Percentiles rank a stretch among this genome's conserved stretches.
Evolutionary conservation across 2,888 invertebrate genomes (phyloP).

Genomic region (Pollenia labialis): DNA sequence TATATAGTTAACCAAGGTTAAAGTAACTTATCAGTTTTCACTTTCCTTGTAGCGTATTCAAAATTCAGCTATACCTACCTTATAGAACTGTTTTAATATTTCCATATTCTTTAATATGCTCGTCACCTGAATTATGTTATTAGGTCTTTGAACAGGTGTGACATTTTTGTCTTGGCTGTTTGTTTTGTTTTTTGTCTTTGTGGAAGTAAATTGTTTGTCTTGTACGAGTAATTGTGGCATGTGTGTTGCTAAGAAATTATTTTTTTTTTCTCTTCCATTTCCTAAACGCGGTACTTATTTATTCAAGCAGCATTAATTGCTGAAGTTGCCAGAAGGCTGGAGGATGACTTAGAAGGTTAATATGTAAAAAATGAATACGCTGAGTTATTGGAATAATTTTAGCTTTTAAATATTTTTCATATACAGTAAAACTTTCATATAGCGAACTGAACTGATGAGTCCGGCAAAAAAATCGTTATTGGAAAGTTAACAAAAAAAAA

Average conservation of each 20-base stretch:
- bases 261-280: background rate
- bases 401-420: slow-evolving; percentile 31
- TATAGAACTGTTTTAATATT: background rate
- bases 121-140: slow-evolving; percentile 8
- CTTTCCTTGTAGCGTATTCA: background rate
- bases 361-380: slow-evolving; percentile 36
- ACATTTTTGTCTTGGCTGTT: slow-evolving; percentile 12
- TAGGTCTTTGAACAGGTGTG: slow-evolving; percentile 51
- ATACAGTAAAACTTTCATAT: background rate
- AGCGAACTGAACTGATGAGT: background rate
- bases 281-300: background rate
- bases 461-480: too few species aligned
- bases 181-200: slow-evolving; percentile 13
- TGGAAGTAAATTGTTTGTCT: slow-evolving; percentile 42
- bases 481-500: too few species aligned
- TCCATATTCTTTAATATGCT: background rate
- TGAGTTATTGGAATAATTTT: slow-evolving; percentile 38
- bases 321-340: background rate
- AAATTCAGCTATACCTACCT: background rate
- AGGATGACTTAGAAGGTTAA: background rate
- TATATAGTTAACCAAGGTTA: too few species aligned
- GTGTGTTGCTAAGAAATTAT: slow-evolving; percentile 19
- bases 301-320: background rate
- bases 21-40: too few species aligned
- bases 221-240: slow-evolving; percentile 23